Conservation (phyloP, 1,140 invertebrate species). For the Paralvinella palmiformis region DNA sequence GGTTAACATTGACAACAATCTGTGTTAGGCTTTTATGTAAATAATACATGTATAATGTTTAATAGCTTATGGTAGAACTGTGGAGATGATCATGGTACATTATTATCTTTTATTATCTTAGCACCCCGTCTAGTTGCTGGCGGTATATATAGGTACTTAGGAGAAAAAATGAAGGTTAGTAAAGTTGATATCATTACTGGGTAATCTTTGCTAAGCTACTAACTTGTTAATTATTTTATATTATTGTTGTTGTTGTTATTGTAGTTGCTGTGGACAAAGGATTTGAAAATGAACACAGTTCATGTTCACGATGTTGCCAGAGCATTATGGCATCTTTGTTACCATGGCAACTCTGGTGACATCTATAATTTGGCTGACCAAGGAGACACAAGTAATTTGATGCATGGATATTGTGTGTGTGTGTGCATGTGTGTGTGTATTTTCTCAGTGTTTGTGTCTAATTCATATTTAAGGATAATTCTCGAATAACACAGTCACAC, state of each 20-base stretch:
- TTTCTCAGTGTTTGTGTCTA: too few species aligned
- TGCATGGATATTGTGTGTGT: too few species aligned
- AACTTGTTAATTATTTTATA: not conserved
- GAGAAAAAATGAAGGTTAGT: constrained; percentile 75
- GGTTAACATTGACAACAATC: too few species aligned
- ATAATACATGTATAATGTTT: too few species aligned
- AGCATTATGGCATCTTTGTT: constrained; percentile 66
- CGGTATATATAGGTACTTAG: constrained; percentile 78
- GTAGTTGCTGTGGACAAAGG: constrained; percentile 72
- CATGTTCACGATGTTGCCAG: constrained; percentile 75
- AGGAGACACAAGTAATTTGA: constrained; percentile 62
- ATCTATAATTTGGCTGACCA: constrained; percentile 79
- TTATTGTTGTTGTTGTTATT: constrained; percentile 1
- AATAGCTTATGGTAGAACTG: too few species aligned
- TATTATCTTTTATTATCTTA: constrained; percentile 45
- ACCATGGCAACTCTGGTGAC: constrained; percentile 54
- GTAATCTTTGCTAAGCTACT: not conserved
- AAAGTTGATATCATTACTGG: not conserved
- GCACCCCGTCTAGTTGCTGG: constrained; percentile 77
- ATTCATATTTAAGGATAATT: too few species aligned
- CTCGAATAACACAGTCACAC: too few species aligned
- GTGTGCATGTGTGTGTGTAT: too few species aligned
- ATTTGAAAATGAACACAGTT: constrained; percentile 79
- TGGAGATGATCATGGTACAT: not conserved
- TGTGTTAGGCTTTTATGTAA: too few species aligned